Evolutionary conservation across 2,797 vertebrate species (phyloP).

Genomic region (Myotis daubentonii): DNA sequence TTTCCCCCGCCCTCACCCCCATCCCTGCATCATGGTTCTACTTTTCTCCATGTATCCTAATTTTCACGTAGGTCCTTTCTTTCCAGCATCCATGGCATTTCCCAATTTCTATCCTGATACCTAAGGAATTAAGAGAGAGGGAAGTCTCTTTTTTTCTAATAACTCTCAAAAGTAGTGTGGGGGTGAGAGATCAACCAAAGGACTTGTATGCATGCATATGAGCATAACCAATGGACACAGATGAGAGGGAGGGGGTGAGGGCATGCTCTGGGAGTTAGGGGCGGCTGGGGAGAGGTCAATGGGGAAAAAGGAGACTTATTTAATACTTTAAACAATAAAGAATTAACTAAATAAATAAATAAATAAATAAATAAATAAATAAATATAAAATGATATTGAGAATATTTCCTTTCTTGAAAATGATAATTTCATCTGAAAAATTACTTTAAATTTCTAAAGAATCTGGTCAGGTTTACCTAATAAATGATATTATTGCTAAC

Average conservation of each 20-base stretch:
- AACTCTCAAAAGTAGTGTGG: neutral
- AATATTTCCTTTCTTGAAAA: neutral
- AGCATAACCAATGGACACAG: no score
- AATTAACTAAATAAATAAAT: no score
- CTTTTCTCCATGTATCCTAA: neutral
- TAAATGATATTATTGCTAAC: neutral
- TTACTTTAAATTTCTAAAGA: neutral
- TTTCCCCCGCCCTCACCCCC: rapidly evolving
- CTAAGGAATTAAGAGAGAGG: neutral
- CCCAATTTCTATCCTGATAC: neutral
- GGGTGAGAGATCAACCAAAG: no score
- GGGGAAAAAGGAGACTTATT: no score
- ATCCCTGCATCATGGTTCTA: rapidly evolving
- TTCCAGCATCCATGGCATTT: neutral
- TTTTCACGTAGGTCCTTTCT: neutral
- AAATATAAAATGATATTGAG: no score
- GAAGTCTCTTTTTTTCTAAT: neutral
- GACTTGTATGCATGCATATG: no score
- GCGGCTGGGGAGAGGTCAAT: no score
- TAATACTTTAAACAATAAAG: no score
- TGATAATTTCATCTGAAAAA: neutral
- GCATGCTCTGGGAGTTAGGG: no score
- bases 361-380: no score
- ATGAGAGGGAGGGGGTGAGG: rapidly evolving
- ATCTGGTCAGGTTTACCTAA: neutral